Evolutionary conservation across 2,888 invertebrate species (phyloP), one percentile per base, ranked within the genome.

Genomic region (Nomada fucata): DNA sequence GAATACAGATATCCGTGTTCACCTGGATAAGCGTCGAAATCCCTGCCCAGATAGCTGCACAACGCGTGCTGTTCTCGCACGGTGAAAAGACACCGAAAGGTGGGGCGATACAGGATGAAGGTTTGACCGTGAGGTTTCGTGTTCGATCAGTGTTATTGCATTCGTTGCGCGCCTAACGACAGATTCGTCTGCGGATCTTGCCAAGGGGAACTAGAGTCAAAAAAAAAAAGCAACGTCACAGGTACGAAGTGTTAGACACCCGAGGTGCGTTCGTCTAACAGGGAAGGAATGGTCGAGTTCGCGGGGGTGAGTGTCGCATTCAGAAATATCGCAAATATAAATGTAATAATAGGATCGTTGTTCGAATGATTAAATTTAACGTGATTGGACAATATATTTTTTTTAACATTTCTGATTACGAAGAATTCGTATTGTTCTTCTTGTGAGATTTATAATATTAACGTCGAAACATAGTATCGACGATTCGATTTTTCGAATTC

Each of bases 111-210:
- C 76, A 57, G 61, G 79, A 70, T 52, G 67, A 60, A 61, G 50
- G 72, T 88, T 84, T 73, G 74, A 79, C 82, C 85, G 55, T 64
- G 59, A 61, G 68, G 55, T 79, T 79, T 86, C 84, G 73, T 81
- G 78, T 77, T 55, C 88, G 36, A 72, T 77, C 87, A 87, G 87
- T 87, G 68, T 73, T 79, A 76, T 86, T 87, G 84, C 76, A 79
- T 69, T 87, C 87, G 79, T 42, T 74, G 74, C 55, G 50, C 76
- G 63, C 60, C 68, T 36, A 36, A 71, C 68, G 67, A 79, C 55
- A 76, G 69, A 68, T 26, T 47, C 55, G 59, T 42, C 52, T 2
- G 50, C 3, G 36, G 50, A 10, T 44, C n/a, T 52, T 26, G 23
- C 11, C 1, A 9, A 29, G 18, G 15, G 36, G 36, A 36, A 36